Conservation (phyloP, 2,888 invertebrate species). For the Diarsia rubi region DNA sequence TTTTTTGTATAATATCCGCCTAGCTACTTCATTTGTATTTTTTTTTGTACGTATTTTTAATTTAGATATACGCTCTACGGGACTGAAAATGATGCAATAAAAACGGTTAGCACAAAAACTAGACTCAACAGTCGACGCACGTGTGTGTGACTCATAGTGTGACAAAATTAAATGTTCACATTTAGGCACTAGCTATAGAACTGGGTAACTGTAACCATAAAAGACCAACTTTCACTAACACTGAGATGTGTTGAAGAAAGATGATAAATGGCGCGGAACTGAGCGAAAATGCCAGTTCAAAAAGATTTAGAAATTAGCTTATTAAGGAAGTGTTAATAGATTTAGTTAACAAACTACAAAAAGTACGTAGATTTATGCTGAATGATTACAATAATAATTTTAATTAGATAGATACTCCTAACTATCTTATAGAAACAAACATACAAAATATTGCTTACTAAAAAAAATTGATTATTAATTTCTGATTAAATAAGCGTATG, state of each 20-base stretch:
- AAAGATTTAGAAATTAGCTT: not conserved
- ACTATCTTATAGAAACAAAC: not conserved
- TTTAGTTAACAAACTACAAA: not conserved
- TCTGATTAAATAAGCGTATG: conserved; percentile 2
- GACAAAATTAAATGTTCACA: conserved; percentile 8
- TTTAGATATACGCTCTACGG: not conserved
- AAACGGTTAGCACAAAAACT: conserved; percentile 29
- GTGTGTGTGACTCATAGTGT: conserved; percentile 33
- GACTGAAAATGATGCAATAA: conserved; percentile 28
- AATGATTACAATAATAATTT: not conserved
- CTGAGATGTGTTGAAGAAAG: not conserved
- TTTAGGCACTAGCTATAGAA: not conserved
- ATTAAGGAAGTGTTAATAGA: not conserved
- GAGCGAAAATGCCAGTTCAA: not conserved
- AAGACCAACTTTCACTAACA: conserved; percentile 8
- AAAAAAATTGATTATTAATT: not conserved
- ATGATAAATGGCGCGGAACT: not conserved
- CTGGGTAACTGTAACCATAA: not conserved
- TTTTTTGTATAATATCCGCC: not conserved
- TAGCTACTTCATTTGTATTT: not conserved
- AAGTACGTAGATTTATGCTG: not conserved
- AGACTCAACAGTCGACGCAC: conserved; percentile 13
- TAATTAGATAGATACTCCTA: not conserved
- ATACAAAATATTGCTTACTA: not conserved
- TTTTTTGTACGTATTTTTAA: not conserved